A percentile compares a stretch with the other conserved stretches of the same genome.
These are phyloP conservation scores for Podocnemis expansa DNA, from an alignment of 2,113 vertebrate species.

Conservation along the genomic window DNA sequence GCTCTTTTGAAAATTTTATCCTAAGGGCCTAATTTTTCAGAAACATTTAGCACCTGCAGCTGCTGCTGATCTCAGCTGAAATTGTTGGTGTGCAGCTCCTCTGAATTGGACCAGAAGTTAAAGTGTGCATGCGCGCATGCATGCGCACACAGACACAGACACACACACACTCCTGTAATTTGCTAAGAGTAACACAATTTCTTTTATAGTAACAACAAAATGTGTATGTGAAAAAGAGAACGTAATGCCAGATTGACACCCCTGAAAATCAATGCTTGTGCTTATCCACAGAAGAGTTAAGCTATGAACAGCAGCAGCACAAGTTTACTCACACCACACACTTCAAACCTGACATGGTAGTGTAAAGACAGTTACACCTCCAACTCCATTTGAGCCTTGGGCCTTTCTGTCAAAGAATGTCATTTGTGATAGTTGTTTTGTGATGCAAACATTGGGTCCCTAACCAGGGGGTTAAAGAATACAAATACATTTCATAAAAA, in stretches of 20 bases:
- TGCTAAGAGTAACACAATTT: neutral
- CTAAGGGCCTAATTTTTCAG: neutral
- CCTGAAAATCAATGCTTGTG: accelerated
- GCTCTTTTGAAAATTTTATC: too few species aligned
- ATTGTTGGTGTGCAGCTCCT: neutral
- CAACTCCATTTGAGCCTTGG: neutral
- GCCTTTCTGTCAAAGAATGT: neutral
- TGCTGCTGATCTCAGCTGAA: neutral
- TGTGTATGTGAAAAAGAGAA: neutral
- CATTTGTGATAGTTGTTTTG: neutral
- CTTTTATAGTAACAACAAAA: constrained; percentile 4
- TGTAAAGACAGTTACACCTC: neutral
- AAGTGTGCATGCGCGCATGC: neutral
- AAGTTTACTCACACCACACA: neutral
- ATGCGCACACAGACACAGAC: too few species aligned
- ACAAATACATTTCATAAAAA: neutral
- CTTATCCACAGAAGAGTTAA: neutral
- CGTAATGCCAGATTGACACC: neutral
- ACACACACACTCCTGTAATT: neutral
- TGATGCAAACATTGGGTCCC: neutral
- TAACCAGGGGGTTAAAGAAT: neutral
- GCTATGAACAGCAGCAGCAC: neutral
- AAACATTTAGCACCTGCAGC: neutral
- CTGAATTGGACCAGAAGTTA: neutral
- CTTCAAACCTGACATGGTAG: neutral